These are phyloP conservation scores for Sphyrna mokarran DNA, from an alignment of 2,113 vertebrate genomes.

Conservation along the genomic window DNA sequence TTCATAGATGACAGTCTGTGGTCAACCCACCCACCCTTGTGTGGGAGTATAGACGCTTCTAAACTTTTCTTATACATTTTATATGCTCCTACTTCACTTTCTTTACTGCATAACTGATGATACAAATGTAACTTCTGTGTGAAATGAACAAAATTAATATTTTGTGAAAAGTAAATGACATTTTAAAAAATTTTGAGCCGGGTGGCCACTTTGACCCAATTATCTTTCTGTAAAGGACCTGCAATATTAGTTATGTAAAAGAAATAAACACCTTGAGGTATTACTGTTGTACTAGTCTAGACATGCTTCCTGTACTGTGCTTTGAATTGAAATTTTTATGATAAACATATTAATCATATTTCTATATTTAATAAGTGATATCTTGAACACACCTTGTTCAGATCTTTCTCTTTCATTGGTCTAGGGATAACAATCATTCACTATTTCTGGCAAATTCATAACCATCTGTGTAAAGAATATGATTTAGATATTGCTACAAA, in stretches of 20 bases:
- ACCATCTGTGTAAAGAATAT: neutral
- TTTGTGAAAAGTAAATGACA: neutral
- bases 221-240: neutral
- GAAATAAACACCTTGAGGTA: neutral
- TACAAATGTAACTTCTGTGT: neutral
- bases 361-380: neutral
- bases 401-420: neutral
- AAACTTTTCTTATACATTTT: neutral
- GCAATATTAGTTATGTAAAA: neutral
- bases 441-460: neutral
- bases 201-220: neutral
- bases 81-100: neutral
- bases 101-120: neutral
- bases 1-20: slow-evolving; percentile 34
- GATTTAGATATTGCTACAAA: neutral
- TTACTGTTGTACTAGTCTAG: neutral
- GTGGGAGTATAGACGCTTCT: slow-evolving; percentile 9
- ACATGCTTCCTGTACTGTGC: neutral
- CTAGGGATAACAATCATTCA: neutral
- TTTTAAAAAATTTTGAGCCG: neutral
- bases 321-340: slow-evolving; percentile 1
- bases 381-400: neutral
- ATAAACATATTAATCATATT: neutral
- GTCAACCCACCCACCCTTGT: slow-evolving; percentile 33
- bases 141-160: neutral